These are phyloP conservation scores for Macquaria australasica DNA, from an alignment of 2,113 vertebrate species.

Conservation along the genomic window DNA sequence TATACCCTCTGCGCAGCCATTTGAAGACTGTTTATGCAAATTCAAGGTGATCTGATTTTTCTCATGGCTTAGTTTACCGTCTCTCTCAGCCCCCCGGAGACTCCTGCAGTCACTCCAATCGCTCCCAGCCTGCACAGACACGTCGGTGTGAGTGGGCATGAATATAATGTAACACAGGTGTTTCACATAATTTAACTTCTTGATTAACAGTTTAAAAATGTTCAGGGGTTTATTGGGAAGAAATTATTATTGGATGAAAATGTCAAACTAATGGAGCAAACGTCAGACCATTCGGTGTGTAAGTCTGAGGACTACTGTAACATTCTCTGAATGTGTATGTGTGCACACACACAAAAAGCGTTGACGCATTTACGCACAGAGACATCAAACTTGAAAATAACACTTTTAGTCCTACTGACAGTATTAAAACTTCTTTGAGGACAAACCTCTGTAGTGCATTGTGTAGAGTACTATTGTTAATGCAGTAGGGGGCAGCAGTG, in stretches of 20 bases:
- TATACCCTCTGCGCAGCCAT: conserved; percentile 74
- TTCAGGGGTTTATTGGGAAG: conserved; percentile 35
- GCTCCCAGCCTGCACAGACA: conserved; percentile 29
- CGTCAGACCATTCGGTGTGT: not conserved
- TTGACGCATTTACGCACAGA: conserved; percentile 5
- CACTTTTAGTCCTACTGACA: not conserved
- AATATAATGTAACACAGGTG: conserved; percentile 46
- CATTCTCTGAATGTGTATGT: conserved; percentile 15
- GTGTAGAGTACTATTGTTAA: not conserved
- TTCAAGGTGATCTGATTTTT: conserved; percentile 85
- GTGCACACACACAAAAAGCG: not conserved
- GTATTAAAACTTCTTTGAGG: conserved; percentile 12
- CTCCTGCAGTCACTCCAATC: conserved; percentile 68
- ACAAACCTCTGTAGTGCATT: not conserved
- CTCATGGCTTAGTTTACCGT: conserved; percentile 77
- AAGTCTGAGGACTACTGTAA: not conserved
- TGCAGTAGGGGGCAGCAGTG: conserved; percentile 84
- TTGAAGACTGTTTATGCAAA: conserved; percentile 85
- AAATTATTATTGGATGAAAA: conserved; percentile 24
- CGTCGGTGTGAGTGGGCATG: conserved; percentile 31
- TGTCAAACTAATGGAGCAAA: conserved; percentile 41
- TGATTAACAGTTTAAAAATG: conserved; percentile 11
- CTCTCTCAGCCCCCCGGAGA: conserved; percentile 73
- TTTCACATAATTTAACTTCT: conserved; percentile 44
- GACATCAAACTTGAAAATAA: conserved; percentile 32